phyloP scores from a whole-genome alignment of 2,888 invertebrate species.

The Anaspis maculata region DNA sequence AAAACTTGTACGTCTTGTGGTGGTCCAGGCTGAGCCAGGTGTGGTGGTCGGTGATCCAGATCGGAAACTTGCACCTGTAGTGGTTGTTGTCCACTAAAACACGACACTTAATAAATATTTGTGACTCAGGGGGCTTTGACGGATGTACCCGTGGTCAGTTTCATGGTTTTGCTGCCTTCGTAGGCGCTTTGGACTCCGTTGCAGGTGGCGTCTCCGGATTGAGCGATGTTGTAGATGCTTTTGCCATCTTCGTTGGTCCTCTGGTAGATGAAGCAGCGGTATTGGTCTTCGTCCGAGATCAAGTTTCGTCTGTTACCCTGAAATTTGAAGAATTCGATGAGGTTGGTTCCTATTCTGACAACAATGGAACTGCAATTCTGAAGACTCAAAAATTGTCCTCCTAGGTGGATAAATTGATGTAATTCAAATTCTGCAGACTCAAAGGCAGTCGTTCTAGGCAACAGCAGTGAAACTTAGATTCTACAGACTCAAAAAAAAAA shows the following conservation, averaged over 20 bases:
- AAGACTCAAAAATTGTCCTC: too few species aligned
- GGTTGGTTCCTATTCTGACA: too few species aligned
- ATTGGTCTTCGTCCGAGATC: conserved; percentile 66
- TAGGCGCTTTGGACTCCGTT: conserved; percentile 64
- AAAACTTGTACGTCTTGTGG: conserved; percentile 63
- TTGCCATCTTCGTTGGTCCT: conserved; percentile 43
- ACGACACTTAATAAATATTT: conserved; percentile 24
- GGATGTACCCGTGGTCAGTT: conserved; percentile 60
- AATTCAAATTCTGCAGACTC: too few species aligned
- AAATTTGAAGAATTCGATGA: too few species aligned
- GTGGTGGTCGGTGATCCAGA: conserved; percentile 71
- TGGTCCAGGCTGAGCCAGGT: conserved; percentile 75
- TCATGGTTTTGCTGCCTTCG: conserved; percentile 73
- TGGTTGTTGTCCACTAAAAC: conserved; percentile 71
- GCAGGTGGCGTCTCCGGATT: conserved; percentile 75
- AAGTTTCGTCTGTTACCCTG: conserved; percentile 42
- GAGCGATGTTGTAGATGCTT: conserved; percentile 59
- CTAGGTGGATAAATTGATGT: too few species aligned
- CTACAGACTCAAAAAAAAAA: too few species aligned
- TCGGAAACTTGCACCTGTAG: conserved; percentile 67
- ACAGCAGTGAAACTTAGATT: too few species aligned
- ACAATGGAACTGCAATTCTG: too few species aligned
- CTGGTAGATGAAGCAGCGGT: conserved; percentile 75
- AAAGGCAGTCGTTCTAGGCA: too few species aligned
- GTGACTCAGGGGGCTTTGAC: neutral